Base-by-base conservation (phyloP, 2,888 invertebrate genomes). In the Dicyrtoma fusca region DNA sequence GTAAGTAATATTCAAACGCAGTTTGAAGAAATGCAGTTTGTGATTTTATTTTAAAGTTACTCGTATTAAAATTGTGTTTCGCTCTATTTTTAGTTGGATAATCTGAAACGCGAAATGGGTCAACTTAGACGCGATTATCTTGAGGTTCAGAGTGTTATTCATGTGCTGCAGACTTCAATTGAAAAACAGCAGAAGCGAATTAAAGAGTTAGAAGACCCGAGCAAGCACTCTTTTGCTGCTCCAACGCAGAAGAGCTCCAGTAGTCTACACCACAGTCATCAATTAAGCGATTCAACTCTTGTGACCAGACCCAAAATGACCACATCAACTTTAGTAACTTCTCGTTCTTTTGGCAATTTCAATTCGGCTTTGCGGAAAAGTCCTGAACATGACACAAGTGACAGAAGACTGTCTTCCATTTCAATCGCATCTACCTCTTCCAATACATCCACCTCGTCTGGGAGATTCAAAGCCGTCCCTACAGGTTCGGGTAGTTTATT, bases 401-500 rank as follows among this genome's bases (percentile, higher is more conserved):
- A 72, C 21, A 51, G 77, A 0, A 44, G 79, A 21, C 61, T 73
- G 0, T 79, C 79, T 0, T 72, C 71, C 19, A 64, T 68, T 0
- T 78, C 77, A 8, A 59, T 78, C 1, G 44, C 51, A 10, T 76
- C 76, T 1, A 74, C 66, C 11, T 61, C 73, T 25, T 78, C 78
- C 6, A 77, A 75, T 53, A 76, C 77, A 10, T 77, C 77, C 0
- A 68, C 74, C 2, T 68, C 74, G 6, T 77, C 77, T 0, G 73
- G 73, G 0, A 45, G 63, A 23, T 26, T 63, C 19, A 77, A 77
- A 69, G 77, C 68, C 23, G 77, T 80, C 17, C 78, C 78, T 1
- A 72, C 69, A 14, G 77, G 78, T 79, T 68, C 78, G 79, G 83
- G 82, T 17, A 80, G 81, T 55, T 87, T 87, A 77, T 84, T 91